Evolutionary conservation across 2,113 vertebrate species (phyloP), one percentile per base, ranked within the genome.

Genomic region (Ginglymostoma cirratum): DNA sequence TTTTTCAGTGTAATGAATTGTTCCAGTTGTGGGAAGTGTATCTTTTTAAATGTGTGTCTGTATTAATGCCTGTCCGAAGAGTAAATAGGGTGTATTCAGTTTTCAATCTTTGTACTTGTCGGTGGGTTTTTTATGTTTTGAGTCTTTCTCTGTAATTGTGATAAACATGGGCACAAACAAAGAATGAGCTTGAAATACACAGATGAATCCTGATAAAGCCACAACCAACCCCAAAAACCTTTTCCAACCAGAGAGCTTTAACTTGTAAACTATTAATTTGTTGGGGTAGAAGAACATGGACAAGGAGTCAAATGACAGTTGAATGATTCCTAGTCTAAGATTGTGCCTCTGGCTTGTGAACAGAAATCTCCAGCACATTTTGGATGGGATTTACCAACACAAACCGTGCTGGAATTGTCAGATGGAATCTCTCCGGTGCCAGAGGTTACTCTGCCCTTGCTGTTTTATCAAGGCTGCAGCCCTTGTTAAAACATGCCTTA

Each of bases 1-100:
- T 66, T 93, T 93, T n/a, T 67, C 89, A 93, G 61, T 93, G 89
- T 93, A 67, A n/a, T 34, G 2, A 93, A 38, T n/a, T 93, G 89
- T 93, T 93, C 89, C 89, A 66, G 61, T 93, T 38, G 89, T 93
- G 89, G 15, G 66, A 90, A 93, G 89, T 93, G 89, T 93, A 93
- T 93, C 38, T 93, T 92, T 93, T 66, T 93, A 93, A 90, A 24
- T 66, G 89, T 93, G 89, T n/a, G 38, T 93, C 67, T 93, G 61
- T 93, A 93, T 93, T 93, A 93, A 38, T 21, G 34, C 89, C 89
- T 93, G 89, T 93, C 65, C 34, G 42, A 93, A 93, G 89, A 67
- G 89, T 93, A 66, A 66, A 66, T 38, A 2, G 80, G 7, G 89
- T 93, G 89, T 93, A 93, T 93, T 93, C 66, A 93, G 61, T 93